Percentiles rank a stretch among this genome's conserved stretches.
phyloP scores from a whole-genome alignment of 2,113 vertebrate species.

The Xyrauchen texanus region DNA sequence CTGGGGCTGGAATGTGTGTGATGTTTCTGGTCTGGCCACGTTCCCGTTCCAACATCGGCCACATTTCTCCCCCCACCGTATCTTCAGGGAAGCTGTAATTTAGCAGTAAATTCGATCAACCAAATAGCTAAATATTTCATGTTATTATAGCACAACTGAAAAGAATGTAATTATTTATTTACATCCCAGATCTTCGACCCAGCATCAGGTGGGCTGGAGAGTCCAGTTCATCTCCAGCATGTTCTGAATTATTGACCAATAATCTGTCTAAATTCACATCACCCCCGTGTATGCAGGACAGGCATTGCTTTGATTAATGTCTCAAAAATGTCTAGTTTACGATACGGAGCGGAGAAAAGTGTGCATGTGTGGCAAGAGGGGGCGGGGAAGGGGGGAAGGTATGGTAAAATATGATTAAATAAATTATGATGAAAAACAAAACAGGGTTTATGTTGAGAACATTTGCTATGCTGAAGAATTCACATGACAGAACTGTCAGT shows the following conservation, averaged over 20 bases:
- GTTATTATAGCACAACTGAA: conserved; percentile 68
- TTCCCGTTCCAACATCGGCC: conserved; percentile 52
- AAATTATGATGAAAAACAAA: conserved; percentile 50
- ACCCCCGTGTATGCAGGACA: conserved; percentile 44
- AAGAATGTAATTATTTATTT: conserved; percentile 75
- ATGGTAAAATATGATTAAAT: conserved; percentile 49
- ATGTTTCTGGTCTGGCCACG: conserved; percentile 46
- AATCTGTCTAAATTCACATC: conserved; percentile 77
- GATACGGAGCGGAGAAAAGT: neutral
- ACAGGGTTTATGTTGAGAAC: conserved; percentile 48
- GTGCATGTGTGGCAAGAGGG: conserved; percentile 10
- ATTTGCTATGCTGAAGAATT: conserved; percentile 49
- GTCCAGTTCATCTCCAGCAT: conserved; percentile 62
- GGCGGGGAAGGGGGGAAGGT: conserved; percentile 36
- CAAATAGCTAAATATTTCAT: conserved; percentile 81
- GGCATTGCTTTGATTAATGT: neutral
- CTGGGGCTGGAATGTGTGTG: conserved; percentile 59
- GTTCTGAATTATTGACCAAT: conserved; percentile 76
- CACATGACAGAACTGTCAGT: conserved; percentile 42
- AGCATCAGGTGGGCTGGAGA: conserved; percentile 69
- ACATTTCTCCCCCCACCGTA: conserved; percentile 57
- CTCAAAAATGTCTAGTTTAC: conserved; percentile 36
- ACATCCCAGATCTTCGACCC: conserved; percentile 63
- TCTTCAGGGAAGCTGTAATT: conserved; percentile 73
- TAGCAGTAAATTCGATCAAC: conserved; percentile 74